Conservation (phyloP, 1,140 invertebrate species). For the Glossosoma conforme region DNA sequence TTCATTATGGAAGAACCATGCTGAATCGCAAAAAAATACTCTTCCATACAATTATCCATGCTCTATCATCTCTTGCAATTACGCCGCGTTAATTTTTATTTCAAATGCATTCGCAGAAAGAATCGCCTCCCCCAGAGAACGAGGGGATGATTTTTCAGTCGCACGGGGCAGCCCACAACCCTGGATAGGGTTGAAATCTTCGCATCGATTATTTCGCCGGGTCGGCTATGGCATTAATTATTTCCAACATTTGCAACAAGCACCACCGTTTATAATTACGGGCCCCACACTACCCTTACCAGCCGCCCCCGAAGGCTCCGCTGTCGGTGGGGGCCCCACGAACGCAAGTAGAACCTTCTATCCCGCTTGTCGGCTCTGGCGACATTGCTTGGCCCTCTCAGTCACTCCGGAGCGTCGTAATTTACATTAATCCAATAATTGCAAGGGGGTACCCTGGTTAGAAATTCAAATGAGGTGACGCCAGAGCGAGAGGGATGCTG, state of each 20-base stretch:
- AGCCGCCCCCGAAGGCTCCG: slow-evolving; percentile 10
- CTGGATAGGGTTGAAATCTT: slow-evolving; percentile 26
- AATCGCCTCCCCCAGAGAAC: no score
- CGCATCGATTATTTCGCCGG: slow-evolving; percentile 32
- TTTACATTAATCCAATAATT: slow-evolving; percentile 93
- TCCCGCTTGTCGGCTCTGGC: neutral
- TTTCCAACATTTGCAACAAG: slow-evolving; percentile 34
- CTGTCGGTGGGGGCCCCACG: neutral
- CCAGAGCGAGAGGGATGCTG: slow-evolving; percentile 35
- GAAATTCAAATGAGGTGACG: slow-evolving; percentile 86
- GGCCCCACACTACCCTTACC: slow-evolving; percentile 30
- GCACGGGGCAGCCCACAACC: no score
- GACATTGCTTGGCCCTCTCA: slow-evolving; percentile 1
- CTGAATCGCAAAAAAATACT: no score
- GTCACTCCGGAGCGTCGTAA: slow-evolving; percentile 64
- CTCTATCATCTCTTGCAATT: no score
- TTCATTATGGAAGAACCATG: no score
- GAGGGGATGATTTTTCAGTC: no score
- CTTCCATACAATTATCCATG: no score
- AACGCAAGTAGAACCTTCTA: neutral
- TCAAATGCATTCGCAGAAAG: no score
- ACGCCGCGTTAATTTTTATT: no score
- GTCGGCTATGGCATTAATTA: slow-evolving; percentile 36
- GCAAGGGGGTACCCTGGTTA: slow-evolving; percentile 86
- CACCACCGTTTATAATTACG: slow-evolving; percentile 39